Percentiles rank a stretch among this genome's conserved stretches.
Conservation (phyloP, 2,797 vertebrate species). For the Monodelphis domestica region DNA sequence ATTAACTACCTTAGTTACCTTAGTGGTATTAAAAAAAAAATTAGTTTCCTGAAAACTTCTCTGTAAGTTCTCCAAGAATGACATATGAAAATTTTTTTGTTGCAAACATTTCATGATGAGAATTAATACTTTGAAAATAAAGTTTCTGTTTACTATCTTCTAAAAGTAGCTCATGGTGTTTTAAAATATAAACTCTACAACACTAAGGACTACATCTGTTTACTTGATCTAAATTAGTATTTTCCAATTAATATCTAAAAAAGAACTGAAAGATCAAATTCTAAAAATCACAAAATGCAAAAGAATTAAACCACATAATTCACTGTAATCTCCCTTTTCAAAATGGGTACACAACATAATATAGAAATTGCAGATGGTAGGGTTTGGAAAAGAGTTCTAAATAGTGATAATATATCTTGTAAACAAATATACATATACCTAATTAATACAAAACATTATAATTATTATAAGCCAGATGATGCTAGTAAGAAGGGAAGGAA, state of each 20-base stretch:
- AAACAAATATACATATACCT: neutral
- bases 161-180: conserved; percentile 15
- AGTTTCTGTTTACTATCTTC: conserved; percentile 22
- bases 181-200: conserved; percentile 51
- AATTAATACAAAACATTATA: neutral
- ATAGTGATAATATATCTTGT: neutral
- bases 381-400: neutral
- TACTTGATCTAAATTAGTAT: neutral
- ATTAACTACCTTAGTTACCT: neutral
- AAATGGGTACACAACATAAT: neutral
- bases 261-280: neutral
- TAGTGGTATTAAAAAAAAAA: conserved; percentile 17
- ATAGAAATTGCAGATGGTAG: neutral
- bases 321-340: neutral
- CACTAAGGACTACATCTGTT: neutral
- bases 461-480: neutral
- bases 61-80: conserved; percentile 46
- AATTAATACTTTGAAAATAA: conserved; percentile 17
- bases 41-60: conserved; percentile 41
- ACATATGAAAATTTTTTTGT: conserved; percentile 37
- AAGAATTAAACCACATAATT: neutral
- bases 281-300: neutral
- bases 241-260: neutral
- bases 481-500: neutral
- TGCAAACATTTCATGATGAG: conserved; percentile 39